Evolutionary conservation across 1,140 invertebrate genomes (phyloP), one percentile per base, ranked within the genome.

Genomic region (Procambarus virginalis): DNA sequence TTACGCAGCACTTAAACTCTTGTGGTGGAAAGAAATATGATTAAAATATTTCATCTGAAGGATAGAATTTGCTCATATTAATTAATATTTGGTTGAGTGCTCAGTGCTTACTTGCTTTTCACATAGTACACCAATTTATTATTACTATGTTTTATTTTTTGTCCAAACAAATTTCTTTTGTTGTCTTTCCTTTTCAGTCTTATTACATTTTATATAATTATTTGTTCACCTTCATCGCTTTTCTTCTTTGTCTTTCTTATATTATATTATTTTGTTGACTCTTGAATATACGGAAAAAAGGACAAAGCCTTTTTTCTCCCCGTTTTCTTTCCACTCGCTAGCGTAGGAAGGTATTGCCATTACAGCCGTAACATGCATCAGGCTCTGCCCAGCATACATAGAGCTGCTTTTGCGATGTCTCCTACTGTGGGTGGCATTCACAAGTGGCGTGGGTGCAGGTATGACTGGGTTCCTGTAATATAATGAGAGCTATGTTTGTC

Each of bases 1-100:
- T 89, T 86, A 81, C 84, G 81, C 70, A 83, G 81, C 87, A 89
- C 87, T 89, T 83, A 73, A 89, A 77, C n/a, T 84, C 81, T 89
- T 55, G 14, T 48, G 80, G 80, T 83, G 87, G 81, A 89, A 84
- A 78, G 81, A 84, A 78, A 89, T 51, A 70, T 70, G 48, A 17
- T 84, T 76, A 22, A 77, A 77, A 60, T 34, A 34, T 34, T 60
- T 76, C 75, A 60, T 86, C 12, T 75, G 45, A 78, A 55, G 70
- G 48, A 70, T 48, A 78, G 75, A 45, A 64, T 46, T 4, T 84
- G 45, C 64, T 84, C 49, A 75, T 49, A 45, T 51, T 22, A 17
- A 49, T 46, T 48, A 45, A 46, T 70, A 48, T 34, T 84, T 84
- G 70, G n/a, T 49, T 20, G 73, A 85, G 83, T 86, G 84, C 75